Conservation (phyloP, 2,888 invertebrate species). For the Agrilus mali region DNA sequence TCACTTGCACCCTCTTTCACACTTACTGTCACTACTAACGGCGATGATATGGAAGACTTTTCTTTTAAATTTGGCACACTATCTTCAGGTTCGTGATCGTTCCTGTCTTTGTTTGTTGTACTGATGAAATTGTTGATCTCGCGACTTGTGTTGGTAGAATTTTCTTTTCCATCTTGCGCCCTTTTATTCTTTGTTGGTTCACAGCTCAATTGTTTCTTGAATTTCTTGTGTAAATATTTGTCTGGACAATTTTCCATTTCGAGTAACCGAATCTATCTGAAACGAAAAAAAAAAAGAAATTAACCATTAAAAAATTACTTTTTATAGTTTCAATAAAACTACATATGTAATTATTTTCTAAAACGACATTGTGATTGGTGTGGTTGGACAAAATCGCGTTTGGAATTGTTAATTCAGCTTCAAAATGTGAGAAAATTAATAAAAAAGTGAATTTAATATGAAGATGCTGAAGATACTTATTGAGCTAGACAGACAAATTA, state of each 20-base stretch:
- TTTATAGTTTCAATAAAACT: too few species aligned
- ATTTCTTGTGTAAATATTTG: conserved; percentile 85
- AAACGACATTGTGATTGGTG: too few species aligned
- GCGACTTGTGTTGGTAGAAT: conserved; percentile 14
- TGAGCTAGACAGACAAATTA: too few species aligned
- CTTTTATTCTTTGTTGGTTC: conserved; percentile 17
- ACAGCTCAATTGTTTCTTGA: conserved; percentile 71
- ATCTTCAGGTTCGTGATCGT: conserved; percentile 22
- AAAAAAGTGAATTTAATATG: too few species aligned
- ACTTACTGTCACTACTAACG: conserved; percentile 1
- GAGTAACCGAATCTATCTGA: conserved; percentile 14
- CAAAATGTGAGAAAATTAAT: too few species aligned
- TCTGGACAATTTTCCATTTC: conserved; percentile 31
- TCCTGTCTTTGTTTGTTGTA: conserved; percentile 10
- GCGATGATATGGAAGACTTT: conserved; percentile 33
- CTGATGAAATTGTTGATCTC: conserved; percentile 2
- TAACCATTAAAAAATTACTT: too few species aligned
- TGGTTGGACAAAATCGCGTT: too few species aligned
- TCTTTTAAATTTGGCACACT: conserved; percentile 29
- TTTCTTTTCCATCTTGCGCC: conserved; percentile 20
- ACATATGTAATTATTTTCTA: too few species aligned
- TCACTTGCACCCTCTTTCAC: conserved; percentile 7
- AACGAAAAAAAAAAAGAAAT: conserved; percentile 5
- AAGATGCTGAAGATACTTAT: too few species aligned
- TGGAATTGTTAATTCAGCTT: too few species aligned